phyloP scores from a whole-genome alignment of 23 tunicate species.

The Trididemnum clinides region DNA sequence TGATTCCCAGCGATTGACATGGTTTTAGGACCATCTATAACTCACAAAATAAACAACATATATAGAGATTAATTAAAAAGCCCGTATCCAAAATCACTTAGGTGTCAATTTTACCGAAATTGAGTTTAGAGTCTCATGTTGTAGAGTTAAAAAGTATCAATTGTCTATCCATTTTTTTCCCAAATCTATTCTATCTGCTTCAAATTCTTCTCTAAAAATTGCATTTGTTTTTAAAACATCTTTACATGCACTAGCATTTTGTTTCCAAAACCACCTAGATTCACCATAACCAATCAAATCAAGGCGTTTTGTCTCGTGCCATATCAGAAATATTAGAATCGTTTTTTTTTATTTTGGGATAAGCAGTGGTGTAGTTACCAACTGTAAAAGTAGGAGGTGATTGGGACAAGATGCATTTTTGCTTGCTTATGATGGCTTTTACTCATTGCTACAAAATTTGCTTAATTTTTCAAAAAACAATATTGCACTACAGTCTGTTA shows the following conservation, averaged over 20 bases:
- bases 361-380: neutral
- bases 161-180: neutral
- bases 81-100: neutral
- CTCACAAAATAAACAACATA: too few species aligned
- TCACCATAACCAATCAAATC: neutral
- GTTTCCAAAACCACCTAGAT: neutral
- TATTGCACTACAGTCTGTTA: too few species aligned
- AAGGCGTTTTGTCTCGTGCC: neutral
- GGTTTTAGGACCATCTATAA: neutral
- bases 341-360: neutral
- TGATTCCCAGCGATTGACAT: neutral
- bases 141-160: neutral
- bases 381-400: neutral
- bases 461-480: too few species aligned
- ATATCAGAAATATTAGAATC: neutral
- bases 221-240: neutral
- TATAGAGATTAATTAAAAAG: neutral
- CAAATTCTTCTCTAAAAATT: neutral
- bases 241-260: neutral
- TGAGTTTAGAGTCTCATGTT: neutral
- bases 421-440: neutral
- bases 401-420: neutral
- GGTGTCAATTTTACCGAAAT: neutral
- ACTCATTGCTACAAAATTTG: too few species aligned
- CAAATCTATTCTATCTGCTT: neutral